A percentile compares a stretch with the other conserved stretches of the same genome.
Conservation (phyloP, 2,888 invertebrate species). For the Plemyria rubiginata region DNA sequence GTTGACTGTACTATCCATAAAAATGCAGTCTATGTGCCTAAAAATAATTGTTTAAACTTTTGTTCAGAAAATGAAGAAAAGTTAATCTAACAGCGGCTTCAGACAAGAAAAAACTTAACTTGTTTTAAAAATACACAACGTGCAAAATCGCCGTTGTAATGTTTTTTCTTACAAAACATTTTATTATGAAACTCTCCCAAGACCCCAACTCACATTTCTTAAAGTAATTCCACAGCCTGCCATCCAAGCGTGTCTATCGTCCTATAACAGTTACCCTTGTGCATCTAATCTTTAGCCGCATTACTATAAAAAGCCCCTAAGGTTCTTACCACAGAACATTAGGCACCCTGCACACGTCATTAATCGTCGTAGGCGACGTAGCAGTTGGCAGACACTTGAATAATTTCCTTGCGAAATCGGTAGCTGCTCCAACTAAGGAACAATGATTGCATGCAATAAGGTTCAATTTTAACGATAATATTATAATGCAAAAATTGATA, state of each 20-base stretch:
- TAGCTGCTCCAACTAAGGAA: slow-evolving; percentile 12
- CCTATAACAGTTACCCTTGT: slow-evolving; percentile 21
- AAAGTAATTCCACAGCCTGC: slow-evolving; percentile 6
- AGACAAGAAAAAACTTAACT: no score
- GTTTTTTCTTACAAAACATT: background rate
- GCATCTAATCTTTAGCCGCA: slow-evolving; percentile 28
- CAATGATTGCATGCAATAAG: slow-evolving; percentile 5
- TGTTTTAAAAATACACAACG: no score
- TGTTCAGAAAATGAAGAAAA: no score
- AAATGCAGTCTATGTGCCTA: no score
- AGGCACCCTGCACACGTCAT: slow-evolving; percentile 46
- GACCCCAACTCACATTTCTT: slow-evolving; percentile 4
- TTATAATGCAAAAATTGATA: no score
- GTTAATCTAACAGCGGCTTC: no score
- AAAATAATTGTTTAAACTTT: no score
- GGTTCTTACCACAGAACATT: slow-evolving; percentile 30
- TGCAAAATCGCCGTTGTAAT: no score
- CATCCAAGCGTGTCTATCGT: slow-evolving; percentile 21
- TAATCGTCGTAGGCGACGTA: slow-evolving; percentile 55
- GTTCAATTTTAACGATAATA: background rate
- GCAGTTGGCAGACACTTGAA: slow-evolving; percentile 52
- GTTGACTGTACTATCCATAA: no score
- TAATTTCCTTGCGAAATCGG: slow-evolving; percentile 19
- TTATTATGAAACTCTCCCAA: background rate
- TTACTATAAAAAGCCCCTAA: slow-evolving; percentile 29